phyloP scores from a whole-genome alignment of 2,888 invertebrate genomes.

The Chironomus riparius region DNA sequence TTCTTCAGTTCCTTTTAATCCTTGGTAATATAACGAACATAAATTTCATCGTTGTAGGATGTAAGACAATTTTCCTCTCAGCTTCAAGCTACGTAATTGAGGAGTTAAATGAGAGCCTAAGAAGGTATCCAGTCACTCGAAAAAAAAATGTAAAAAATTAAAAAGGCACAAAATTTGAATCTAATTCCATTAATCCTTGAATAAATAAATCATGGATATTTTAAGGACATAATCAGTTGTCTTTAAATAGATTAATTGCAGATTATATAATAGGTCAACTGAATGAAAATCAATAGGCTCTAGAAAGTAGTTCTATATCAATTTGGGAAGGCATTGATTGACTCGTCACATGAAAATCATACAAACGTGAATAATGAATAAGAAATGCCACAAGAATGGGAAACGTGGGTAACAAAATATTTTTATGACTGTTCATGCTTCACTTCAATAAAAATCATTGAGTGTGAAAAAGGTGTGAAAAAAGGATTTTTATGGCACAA shows the following conservation, averaged over 20 bases:
- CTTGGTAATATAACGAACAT: not conserved
- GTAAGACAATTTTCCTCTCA: too few relatives aligned
- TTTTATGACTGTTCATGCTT: not conserved
- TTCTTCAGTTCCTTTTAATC: not conserved
- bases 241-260: not conserved
- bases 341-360: too few relatives aligned
- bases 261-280: not conserved
- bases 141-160: not conserved
- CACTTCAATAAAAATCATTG: not conserved
- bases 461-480: not conserved
- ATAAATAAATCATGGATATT: not conserved
- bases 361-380: not conserved
- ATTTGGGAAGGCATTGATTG: too few relatives aligned
- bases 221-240: too few relatives aligned
- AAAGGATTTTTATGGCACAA: not conserved
- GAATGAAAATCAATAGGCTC: not conserved
- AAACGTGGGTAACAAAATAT: not conserved
- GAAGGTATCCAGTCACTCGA: not conserved
- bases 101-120: conserved; percentile 6
- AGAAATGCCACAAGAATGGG: not conserved
- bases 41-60: too few relatives aligned
- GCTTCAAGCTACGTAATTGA: not conserved
- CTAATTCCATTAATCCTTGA: not conserved
- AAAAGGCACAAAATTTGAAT: not conserved
- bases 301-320: too few relatives aligned